Evolutionary conservation across 2,797 vertebrate species (phyloP), one percentile per base, ranked within the genome.

Genomic region (Sebastes variabilis): DNA sequence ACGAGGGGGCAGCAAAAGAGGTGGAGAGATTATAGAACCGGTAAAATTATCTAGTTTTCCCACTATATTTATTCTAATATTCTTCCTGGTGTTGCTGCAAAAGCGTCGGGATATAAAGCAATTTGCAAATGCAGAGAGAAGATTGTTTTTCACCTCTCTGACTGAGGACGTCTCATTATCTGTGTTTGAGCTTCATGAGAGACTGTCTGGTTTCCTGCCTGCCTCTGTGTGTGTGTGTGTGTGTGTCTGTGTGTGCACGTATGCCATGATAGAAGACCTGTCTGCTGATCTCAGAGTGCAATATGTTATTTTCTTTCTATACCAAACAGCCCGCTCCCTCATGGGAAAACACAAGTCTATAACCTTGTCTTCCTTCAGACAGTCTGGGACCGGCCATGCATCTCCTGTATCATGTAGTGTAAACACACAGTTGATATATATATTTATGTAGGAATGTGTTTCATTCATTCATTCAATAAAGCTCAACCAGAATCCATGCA

Each of bases 301-400:
- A 89, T 91, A 86, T 91, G 86, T 89, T 85, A 88, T 92, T 88
- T 91, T 86, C 74, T 68, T 79, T 72, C 79, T 59, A 58, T 79
- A 77, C 71, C 64, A 69, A 84, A 81, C 77, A 60, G 87, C 67
- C 59, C 27, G 34, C 70, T 72, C 68, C 86, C 88, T 84, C 77
- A 75, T 70, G 86, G 87, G 89, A 80, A 80, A 79, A 87, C 18
- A 22, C 72, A 32, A 27, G 68, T 84, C 70, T 82, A 71, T 91
- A 89, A 92, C 88, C 91, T 88, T 88, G 88, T 87, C 83, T 85
- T 82, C 72, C 67, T 85, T 58, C 72, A 82, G 73, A 66, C 85
- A 75, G 87, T 83, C 77, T 75, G 73, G 65, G 62, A 74, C 79
- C 9, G 14, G 66, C 73, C 74, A 38, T 9, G 10, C 7, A 29